Evolutionary conservation across 2,113 vertebrate species (phyloP).

Genomic region (Vireo altiloquus): DNA sequence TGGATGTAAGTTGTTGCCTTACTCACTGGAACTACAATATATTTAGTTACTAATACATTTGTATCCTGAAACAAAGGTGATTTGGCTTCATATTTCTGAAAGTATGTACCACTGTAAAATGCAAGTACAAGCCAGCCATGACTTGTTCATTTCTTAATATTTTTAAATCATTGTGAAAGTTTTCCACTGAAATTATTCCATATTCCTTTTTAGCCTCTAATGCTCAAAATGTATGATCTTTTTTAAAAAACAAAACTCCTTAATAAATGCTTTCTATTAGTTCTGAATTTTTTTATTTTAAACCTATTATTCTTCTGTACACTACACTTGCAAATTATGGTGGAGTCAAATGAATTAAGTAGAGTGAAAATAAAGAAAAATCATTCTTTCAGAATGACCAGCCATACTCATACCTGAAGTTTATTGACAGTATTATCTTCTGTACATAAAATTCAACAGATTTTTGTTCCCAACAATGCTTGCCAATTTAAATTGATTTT

Average conservation of each 20-base stretch:
- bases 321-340: background rate
- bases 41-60: background rate
- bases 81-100: background rate
- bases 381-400: background rate
- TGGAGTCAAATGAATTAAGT: background rate
- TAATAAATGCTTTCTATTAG: background rate
- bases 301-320: background rate
- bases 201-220: background rate
- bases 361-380: background rate
- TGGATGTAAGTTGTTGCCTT: background rate
- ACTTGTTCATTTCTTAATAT: background rate
- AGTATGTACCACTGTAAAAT: background rate
- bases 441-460: background rate
- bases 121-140: background rate
- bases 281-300: background rate
- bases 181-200: background rate
- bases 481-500: slow-evolving; percentile 30
- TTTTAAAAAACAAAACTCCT: background rate
- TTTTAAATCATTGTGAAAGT: background rate
- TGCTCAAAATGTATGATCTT: background rate
- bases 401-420: background rate
- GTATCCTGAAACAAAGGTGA: background rate
- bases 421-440: background rate
- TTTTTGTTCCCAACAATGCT: background rate
- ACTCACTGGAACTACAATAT: background rate